Evolutionary conservation across 2,888 invertebrate species (phyloP).

Genomic region (Apamea crenata): DNA sequence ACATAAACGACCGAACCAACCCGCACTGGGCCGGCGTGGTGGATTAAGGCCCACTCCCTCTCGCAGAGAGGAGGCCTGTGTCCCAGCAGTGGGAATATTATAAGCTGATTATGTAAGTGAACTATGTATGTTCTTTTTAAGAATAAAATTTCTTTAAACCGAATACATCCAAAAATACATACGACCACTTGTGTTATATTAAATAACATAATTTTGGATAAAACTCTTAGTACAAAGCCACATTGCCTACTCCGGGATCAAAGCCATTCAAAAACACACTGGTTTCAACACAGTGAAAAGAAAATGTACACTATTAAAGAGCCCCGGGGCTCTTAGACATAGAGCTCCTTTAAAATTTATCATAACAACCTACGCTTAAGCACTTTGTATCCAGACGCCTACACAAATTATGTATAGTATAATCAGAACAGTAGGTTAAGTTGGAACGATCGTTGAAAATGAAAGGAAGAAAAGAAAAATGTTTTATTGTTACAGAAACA

Average conservation of each 20-base stretch:
- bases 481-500: neutral
- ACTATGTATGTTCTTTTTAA: too few relatives aligned
- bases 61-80: too few relatives aligned
- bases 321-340: constrained; percentile 53
- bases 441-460: neutral
- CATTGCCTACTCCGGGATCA: constrained; percentile 43
- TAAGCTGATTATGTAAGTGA: too few relatives aligned
- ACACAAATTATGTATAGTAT: constrained; percentile 31
- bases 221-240: constrained; percentile 3
- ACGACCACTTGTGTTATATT: neutral
- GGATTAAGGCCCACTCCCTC: too few relatives aligned
- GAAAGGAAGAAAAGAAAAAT: neutral
- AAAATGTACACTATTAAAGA: constrained; percentile 59
- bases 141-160: too few relatives aligned
- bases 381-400: constrained; percentile 55
- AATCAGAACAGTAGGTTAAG: constrained; percentile 10
- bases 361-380: constrained; percentile 60
- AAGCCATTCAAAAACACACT: constrained; percentile 51
- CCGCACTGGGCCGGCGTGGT: too few relatives aligned
- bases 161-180: neutral
- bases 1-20: neutral
- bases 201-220: constrained; percentile 7
- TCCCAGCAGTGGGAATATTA: too few relatives aligned
- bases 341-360: constrained; percentile 64
- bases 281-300: constrained; percentile 38